Conservation (phyloP, 2,113 vertebrate species). For the Orthochromis malagaraziensis region DNA sequence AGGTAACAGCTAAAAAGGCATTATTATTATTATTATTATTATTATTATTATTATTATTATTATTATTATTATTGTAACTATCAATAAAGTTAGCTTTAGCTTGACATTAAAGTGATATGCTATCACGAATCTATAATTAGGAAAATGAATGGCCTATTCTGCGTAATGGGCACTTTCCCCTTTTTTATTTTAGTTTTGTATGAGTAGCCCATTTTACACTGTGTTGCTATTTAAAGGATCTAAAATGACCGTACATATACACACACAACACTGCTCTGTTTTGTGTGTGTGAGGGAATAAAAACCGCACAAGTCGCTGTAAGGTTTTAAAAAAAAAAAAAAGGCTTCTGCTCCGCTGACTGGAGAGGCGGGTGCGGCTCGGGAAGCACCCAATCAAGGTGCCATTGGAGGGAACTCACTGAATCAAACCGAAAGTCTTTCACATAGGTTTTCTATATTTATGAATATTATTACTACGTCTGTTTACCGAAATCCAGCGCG, state of each 20-base stretch:
- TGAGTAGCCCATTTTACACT: accelerated
- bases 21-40: neutral
- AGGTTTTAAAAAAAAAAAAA: neutral
- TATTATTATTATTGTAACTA: neutral
- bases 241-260: accelerated
- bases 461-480: neutral
- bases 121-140: neutral
- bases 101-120: neutral
- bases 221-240: neutral
- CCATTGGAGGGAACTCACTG: neutral
- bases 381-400: neutral
- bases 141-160: neutral
- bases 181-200: neutral
- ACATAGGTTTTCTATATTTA: neutral
- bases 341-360: neutral
- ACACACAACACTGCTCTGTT: neutral
- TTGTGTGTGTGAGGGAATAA: neutral
- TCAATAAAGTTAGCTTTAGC: neutral
- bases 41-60: accelerated
- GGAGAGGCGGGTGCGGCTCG: neutral
- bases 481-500: neutral
- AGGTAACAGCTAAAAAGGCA: neutral
- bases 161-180: neutral
- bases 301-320: accelerated
- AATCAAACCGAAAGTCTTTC: neutral